Evolutionary conservation across 2,888 invertebrate species (phyloP), one percentile per base, ranked within the genome.

Genomic region (Scaptodrosophila latifasciaeformis): DNA sequence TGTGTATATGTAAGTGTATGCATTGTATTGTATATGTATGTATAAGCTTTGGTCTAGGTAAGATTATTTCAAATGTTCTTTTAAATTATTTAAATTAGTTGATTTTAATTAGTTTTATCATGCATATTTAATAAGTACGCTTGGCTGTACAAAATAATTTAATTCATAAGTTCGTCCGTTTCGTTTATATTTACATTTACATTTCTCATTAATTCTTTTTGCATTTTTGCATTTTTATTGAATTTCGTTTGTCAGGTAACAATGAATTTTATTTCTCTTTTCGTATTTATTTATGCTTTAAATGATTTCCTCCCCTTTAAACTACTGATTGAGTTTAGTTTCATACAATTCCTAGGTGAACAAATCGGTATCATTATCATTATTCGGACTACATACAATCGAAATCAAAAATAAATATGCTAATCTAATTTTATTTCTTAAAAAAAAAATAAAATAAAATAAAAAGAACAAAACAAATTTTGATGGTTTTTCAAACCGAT

Each of bases 11-110:
- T 34, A 13, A 34, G 34, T n/a, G n/a, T n/a, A n/a, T n/a, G n/a
- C n/a, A n/a, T n/a, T n/a, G n/a, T n/a, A n/a, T 37, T 37, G 17
- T 37, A 61, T 76, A 65, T 54, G 44, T 39, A 49, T 77, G 64
- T 64, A 74, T 74, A 74, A 74, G 72, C 80, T 74, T 74, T 74
- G 72, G 72, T 79, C 72, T 79, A 79, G 70, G 57, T 58, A 63
- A 54, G n/a, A n/a, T n/a, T 60, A 54, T 54, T 67, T 65, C 55
- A 47, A 55, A 35, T 59, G 48, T 52, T n/a, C n/a, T 62, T 59
- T 62, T 77, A 59, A 67, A 66, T 43, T 46, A 40, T 30, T 47
- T n/a, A n/a, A n/a, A n/a, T n/a, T n/a, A n/a, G n/a, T n/a, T n/a
- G 7, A 24, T 3, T 7, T 24, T 24, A 24, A 24, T 24, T 7